These are phyloP conservation scores for Araneus ventricosus DNA, from an alignment of 1,140 invertebrate species.

Conservation along the genomic window DNA sequence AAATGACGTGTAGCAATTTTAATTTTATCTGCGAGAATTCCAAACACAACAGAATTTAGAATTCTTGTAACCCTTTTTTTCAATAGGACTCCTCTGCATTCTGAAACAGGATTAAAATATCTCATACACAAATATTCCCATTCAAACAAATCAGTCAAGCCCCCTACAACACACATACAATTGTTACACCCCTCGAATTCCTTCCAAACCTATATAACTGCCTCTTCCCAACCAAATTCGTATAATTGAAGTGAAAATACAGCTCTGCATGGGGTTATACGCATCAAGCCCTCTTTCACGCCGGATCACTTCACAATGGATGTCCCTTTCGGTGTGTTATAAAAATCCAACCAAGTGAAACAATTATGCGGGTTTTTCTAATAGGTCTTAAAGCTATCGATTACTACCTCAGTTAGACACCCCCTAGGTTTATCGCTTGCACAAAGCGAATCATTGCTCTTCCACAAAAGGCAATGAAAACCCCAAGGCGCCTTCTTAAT, in stretches of 20 bases:
- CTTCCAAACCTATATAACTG: neutral
- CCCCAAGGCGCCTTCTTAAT: conserved; percentile 50
- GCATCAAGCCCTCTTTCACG: neutral
- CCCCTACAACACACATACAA: neutral
- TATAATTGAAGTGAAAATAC: neutral
- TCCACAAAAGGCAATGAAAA: conserved; percentile 49
- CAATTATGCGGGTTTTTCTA: conserved; percentile 27
- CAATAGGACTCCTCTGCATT: too few relatives aligned
- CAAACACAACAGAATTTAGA: too few relatives aligned
- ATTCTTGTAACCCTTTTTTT: too few relatives aligned
- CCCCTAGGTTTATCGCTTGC: conserved; percentile 27
- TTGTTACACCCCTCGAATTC: neutral
- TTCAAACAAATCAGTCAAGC: neutral
- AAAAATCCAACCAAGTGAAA: conserved; percentile 19
- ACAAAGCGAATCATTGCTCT: conserved; percentile 34
- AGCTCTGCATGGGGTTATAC: neutral
- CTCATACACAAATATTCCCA: too few relatives aligned
- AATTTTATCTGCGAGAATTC: too few relatives aligned
- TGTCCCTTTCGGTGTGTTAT: neutral
- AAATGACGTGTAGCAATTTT: too few relatives aligned
- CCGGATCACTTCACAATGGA: neutral
- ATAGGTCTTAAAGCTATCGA: conserved; percentile 50
- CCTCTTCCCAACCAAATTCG: neutral
- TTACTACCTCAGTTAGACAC: conserved; percentile 32
- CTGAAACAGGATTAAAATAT: too few relatives aligned